A percentile compares a stretch with the other conserved stretches of the same genome.
phyloP scores from a whole-genome alignment of 2,113 vertebrate species.

The Anseranas semipalmata region DNA sequence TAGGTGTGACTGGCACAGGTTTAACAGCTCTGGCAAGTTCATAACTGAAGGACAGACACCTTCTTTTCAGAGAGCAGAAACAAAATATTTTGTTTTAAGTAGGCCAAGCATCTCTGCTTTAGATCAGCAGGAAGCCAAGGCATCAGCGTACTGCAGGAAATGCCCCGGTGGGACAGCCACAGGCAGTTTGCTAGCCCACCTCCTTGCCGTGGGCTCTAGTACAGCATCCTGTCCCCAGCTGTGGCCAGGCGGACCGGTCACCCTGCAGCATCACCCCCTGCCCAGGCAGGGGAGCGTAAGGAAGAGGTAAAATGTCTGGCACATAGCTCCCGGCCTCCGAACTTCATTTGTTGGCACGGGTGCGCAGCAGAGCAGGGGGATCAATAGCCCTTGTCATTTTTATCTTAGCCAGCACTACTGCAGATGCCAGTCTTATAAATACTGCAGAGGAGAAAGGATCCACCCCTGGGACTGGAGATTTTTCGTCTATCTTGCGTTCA shows the following conservation, averaged over 20 bases:
- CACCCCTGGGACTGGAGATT: not conserved
- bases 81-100: constrained; percentile 4
- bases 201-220: not conserved
- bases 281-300: not conserved
- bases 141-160: not conserved
- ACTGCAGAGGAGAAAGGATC: constrained; percentile 35
- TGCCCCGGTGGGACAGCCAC: not conserved
- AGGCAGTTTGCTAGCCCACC: not conserved
- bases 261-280: not conserved
- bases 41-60: not conserved
- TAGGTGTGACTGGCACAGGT: not conserved
- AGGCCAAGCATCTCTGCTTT: constrained; percentile 1
- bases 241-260: not conserved
- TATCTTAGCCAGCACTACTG: constrained; percentile 36
- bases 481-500: not conserved
- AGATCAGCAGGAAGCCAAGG: constrained; percentile 5
- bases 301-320: not conserved
- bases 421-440: constrained; percentile 26
- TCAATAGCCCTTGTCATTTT: constrained; percentile 62
- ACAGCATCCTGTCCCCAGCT: not conserved
- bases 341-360: not conserved
- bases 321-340: not conserved
- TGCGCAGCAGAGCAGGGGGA: constrained; percentile 11
- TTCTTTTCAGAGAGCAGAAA: not conserved
- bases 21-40: not conserved